phyloP scores from a whole-genome alignment of 2,888 invertebrate genomes.

The Metallyticus violacea region DNA sequence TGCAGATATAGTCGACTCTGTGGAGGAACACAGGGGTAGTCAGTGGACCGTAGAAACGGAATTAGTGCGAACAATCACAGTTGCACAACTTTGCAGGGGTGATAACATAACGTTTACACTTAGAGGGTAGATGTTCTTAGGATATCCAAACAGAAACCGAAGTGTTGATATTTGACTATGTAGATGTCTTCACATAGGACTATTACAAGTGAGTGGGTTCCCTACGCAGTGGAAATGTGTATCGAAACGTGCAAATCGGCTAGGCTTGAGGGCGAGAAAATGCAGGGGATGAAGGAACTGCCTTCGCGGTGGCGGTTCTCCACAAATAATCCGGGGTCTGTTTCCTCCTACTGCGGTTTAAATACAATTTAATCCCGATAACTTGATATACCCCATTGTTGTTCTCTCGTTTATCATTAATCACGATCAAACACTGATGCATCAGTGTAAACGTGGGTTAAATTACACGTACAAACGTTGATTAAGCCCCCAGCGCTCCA shows the following conservation, averaged over 20 bases:
- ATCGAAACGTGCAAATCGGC: conserved; percentile 1
- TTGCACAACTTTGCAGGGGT: not conserved
- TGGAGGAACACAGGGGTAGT: not conserved
- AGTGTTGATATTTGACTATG: conserved; percentile 2
- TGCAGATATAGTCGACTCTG: not conserved
- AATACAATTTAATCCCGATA: conserved; percentile 12
- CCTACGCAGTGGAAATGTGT: not conserved
- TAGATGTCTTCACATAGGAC: not conserved
- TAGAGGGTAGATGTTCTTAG: not conserved
- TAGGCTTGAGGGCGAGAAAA: not conserved
- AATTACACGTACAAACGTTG: conserved; percentile 13
- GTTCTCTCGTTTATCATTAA: conserved; percentile 8
- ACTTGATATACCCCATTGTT: conserved; percentile 2
- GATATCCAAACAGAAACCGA: not conserved
- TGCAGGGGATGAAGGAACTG: not conserved
- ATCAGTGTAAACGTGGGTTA: conserved; percentile 12
- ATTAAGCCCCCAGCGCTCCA: not conserved
- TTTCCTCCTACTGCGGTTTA: not conserved
- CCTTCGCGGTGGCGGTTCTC: not conserved
- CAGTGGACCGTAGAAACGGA: not conserved
- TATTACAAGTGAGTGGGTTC: not conserved
- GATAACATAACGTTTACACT: not conserved
- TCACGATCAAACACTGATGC: conserved; percentile 13
- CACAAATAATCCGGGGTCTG: not conserved
- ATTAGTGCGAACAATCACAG: not conserved